Conservation (phyloP, 2,113 vertebrate genomes). For the Stegostoma tigrinum region DNA sequence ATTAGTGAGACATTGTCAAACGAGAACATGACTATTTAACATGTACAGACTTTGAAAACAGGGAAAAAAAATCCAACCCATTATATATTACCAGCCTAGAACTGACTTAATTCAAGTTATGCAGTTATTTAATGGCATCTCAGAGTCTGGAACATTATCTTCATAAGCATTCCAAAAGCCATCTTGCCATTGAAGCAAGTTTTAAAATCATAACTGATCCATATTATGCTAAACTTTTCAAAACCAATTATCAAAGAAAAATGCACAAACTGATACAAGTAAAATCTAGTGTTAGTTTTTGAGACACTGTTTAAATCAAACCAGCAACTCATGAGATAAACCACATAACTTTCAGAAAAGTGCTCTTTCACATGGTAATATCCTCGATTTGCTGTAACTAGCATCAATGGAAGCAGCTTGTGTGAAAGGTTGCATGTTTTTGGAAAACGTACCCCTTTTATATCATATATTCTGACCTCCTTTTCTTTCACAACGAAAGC, state of each 20-base stretch:
- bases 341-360: background rate
- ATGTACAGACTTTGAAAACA: background rate
- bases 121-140: conserved; percentile 35
- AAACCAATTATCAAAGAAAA: conserved; percentile 35
- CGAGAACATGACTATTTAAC: background rate
- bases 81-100: conserved; percentile 27
- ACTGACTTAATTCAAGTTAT: conserved; percentile 32
- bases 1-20: background rate
- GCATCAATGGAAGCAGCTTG: conserved; percentile 18
- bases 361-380: conserved; percentile 18
- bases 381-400: conserved; percentile 19
- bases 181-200: conserved; percentile 27
- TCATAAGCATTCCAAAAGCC: conserved; percentile 31
- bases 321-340: conserved; percentile 25
- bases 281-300: conserved; percentile 28
- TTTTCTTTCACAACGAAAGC: background rate
- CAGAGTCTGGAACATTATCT: conserved; percentile 31
- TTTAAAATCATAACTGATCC: conserved; percentile 28
- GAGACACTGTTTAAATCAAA: conserved; percentile 10
- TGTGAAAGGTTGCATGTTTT: conserved; percentile 19
- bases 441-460: background rate
- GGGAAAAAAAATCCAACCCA: conserved; percentile 30
- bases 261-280: conserved; percentile 31
- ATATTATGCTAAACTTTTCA: conserved; percentile 15
- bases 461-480: conserved; percentile 25